A percentile compares a stretch with the other conserved stretches of the same genome.
These are phyloP conservation scores for Podarcis muralis DNA, from an alignment of 2,113 vertebrate species.

Conservation along the genomic window DNA sequence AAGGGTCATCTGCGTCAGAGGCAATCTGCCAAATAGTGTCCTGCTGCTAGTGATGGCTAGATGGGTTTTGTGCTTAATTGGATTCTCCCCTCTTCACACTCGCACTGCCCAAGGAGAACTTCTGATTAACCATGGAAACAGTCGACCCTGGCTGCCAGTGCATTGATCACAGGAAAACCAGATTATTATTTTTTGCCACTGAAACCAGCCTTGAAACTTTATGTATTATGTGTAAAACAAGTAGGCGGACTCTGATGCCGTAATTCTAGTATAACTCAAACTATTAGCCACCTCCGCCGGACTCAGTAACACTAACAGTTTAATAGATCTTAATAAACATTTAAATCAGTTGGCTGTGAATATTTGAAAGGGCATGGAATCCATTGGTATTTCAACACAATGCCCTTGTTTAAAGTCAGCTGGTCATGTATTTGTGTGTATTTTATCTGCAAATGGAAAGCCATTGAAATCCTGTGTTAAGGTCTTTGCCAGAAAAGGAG, in stretches of 20 bases:
- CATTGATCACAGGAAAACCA: not conserved
- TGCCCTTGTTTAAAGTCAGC: not conserved
- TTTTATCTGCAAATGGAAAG: not conserved
- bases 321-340: not conserved
- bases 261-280: not conserved
- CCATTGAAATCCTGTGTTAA: not conserved
- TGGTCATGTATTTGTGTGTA: rapidly evolving
- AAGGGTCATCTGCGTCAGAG: not conserved
- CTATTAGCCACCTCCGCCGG: not conserved
- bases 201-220: not conserved
- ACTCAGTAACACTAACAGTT: not conserved
- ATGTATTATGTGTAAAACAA: not conserved
- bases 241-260: not conserved
- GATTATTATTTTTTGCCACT: not conserved
- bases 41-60: not conserved
- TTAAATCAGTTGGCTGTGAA: not conserved
- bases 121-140: slow-evolving; percentile 5
- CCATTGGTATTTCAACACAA: not conserved
- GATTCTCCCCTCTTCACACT: not conserved
- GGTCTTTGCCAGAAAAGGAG: not conserved
- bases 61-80: not conserved
- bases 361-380: not conserved
- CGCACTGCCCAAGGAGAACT: not conserved
- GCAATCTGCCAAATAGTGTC: not conserved
- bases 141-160: not conserved